phyloP scores from a whole-genome alignment of 2,797 vertebrate species.

The Acrossocheilus fasciatus region DNA sequence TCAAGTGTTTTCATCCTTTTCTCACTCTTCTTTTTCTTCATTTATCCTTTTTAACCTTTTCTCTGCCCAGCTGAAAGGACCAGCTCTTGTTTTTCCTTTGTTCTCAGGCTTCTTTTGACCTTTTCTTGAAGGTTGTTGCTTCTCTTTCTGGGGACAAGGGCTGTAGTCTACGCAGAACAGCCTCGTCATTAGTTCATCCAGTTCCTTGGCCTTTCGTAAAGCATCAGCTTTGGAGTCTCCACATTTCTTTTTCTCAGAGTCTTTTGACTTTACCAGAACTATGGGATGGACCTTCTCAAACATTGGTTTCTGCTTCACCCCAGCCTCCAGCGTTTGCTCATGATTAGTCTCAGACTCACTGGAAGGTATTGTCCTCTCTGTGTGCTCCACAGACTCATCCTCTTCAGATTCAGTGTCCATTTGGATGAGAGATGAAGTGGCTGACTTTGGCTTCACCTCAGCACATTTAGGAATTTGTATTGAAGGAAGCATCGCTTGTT shows the following conservation, averaged over 20 bases:
- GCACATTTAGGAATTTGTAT: not conserved
- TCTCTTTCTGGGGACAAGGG: too few species aligned
- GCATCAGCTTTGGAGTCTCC: not conserved
- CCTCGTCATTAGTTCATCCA: not conserved
- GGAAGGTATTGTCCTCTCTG: not conserved
- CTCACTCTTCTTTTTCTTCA: not conserved
- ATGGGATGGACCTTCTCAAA: too few species aligned
- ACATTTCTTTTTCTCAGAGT: not conserved
- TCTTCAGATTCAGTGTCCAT: not conserved
- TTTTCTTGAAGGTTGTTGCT: too few species aligned
- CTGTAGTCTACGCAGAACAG: not conserved
- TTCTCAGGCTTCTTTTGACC: not conserved
- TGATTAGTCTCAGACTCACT: not conserved
- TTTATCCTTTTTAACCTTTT: not conserved
- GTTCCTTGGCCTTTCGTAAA: not conserved
- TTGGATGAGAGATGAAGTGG: not conserved
- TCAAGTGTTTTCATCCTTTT: not conserved
- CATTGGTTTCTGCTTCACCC: too few species aligned
- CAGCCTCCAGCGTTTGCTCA: not conserved
- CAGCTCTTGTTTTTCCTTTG: not conserved
- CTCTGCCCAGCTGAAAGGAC: not conserved
- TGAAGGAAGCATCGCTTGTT: not conserved
- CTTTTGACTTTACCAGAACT: too few species aligned
- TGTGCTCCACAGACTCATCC: not conserved
- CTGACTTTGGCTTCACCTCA: too few species aligned